Evolutionary conservation across 1,140 invertebrate genomes (phyloP), one percentile per base, ranked within the genome.

Genomic region (Drosophila miranda): DNA sequence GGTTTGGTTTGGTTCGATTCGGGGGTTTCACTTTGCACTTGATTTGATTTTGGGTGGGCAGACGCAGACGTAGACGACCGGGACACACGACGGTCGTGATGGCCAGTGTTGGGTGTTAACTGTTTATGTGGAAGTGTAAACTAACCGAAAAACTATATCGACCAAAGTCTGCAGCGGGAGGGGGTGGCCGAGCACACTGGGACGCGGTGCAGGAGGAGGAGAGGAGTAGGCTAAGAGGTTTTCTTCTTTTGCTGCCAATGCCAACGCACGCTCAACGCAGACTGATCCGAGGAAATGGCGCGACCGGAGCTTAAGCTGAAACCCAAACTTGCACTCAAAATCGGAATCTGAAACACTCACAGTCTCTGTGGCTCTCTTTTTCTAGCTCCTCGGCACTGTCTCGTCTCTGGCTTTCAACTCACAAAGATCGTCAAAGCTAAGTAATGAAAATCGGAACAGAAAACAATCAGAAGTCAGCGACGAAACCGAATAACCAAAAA

Each of bases 371-470:
- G 9, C 30, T 43, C 59, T 6, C 21, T 50, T 49, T 61, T 21
- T 34, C 26, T 8, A 19, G 11, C 13, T 7, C 4, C 3, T 23
- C 34, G 11, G 26, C 48, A n/a, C 11, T 38, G 13, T 11, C 9
- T 7, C 26, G 26, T 66, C 44, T 49, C 60, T 60, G 68, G 67
- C 68, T 58, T 54, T 75, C 57, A 69, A 63, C 64, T 49, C 75
- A 58, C 73, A 42, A 53, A 78, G 69, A 74, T 59, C 59, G 34
- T 77, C 68, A 75, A 67, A 75, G 68, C 62, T 13, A 77, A 82
- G 82, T 87, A 86, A 86, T 87, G 82, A 81, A 86, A 86, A 86
- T 81, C 82, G 81, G 81, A 87, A 87, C 81, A 81, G 49, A 70
- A 86, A 74, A 69, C 69, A 83, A 83, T 86, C 79, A 54, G 67